Base-by-base conservation (phyloP, 2,113 vertebrate genomes). In the Corvus hawaiiensis region DNA sequence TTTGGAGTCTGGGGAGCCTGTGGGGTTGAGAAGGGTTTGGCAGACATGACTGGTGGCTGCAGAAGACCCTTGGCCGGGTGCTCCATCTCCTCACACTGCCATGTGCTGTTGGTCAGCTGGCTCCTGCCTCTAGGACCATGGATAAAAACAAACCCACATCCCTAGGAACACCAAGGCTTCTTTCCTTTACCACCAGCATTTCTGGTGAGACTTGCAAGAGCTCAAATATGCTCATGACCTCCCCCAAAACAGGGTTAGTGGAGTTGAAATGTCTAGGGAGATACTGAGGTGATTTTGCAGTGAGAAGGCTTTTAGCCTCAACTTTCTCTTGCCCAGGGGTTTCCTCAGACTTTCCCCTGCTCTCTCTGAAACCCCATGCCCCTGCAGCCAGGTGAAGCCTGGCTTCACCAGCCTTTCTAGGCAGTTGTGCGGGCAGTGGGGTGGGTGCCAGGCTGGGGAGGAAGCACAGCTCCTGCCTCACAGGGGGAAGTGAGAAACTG, bases 401-500 rank as follows among this genome's bases (percentile, higher is more conserved):
- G 1, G 22, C 30, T 46, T 71, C 17, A 3, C 23, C 61, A 85
- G 54, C 39, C 69, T 66, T 77, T 90, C 75, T 44, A 64, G 46
- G 58, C 37, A 77, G 64, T 79, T 35, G 86, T 69, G 73, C 2
- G 0, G 44, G 55, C 73, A 54, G 27, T 7, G 12, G 33, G 37
- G 67, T 15, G 3, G 43, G 33, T 28, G 7, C 39, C 3, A 3
- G 58, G 28, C 79, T 3, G 6, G 32, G 56, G 81, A 94, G 87
- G 93, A 96, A 94, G 62, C 82, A 91, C 79, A 93, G 82, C 32
- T 89, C 75, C 87, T 93, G 78, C 72, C 71, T 89, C 51, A 6
- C 49, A 96, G 76, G 87, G 64, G 95, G 95, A 97, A 97, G 93
- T 96, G 94, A 96, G 83, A 95, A 95, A 95, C 71, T 89, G 80